Evolutionary conservation across 2,797 vertebrate species (phyloP).

Genomic region (Falco peregrinus): DNA sequence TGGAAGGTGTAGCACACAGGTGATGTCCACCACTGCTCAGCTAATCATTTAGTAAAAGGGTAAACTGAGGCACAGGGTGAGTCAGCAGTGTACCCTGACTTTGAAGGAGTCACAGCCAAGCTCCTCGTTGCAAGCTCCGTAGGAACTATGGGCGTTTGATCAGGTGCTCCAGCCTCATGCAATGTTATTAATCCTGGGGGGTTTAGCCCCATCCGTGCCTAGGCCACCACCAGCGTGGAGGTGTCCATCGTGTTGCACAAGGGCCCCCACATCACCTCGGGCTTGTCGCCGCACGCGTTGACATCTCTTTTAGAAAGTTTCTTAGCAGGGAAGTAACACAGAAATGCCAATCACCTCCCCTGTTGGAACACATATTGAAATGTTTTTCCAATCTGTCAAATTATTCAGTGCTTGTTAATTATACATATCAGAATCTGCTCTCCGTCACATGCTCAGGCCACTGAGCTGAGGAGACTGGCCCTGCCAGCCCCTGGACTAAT

Average conservation of each 20-base stretch:
- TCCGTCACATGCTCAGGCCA: neutral
- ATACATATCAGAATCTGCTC: neutral
- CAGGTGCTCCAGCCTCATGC: neutral
- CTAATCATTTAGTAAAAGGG: neutral
- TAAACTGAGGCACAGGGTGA: neutral
- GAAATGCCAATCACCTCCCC: neutral
- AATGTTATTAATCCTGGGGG: rapidly evolving
- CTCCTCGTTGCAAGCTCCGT: rapidly evolving
- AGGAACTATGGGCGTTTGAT: rapidly evolving
- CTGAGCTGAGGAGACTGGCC: neutral
- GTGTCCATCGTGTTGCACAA: rapidly evolving
- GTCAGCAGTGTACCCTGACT: neutral
- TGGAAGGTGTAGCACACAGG: neutral
- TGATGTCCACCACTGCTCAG: neutral
- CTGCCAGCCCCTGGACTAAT: neutral
- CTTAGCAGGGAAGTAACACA: neutral
- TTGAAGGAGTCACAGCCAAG: neutral
- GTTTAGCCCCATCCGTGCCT: neutral
- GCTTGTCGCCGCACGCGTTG: rapidly evolving
- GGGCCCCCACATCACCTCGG: rapidly evolving
- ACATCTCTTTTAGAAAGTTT: neutral
- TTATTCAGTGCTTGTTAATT: neutral
- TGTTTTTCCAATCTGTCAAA: neutral
- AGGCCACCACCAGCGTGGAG: neutral
- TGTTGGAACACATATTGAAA: neutral